Evolutionary conservation across 2,888 invertebrate species (phyloP), one percentile per base, ranked within the genome.

Genomic region (Monochamus alternatus): DNA sequence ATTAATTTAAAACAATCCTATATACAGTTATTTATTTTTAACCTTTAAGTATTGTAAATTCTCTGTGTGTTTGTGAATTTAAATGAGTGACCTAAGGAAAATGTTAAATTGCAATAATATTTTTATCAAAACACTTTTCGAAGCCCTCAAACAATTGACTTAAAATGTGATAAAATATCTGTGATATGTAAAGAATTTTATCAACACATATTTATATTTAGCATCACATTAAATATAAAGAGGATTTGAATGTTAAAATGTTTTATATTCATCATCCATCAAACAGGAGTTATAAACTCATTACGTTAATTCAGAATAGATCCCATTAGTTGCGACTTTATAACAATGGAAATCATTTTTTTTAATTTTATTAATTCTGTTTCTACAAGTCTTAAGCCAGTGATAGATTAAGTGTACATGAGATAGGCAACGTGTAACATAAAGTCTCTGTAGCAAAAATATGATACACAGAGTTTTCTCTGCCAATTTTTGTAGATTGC

Each of bases 151-250:
- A n/a, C 8, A 55, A n/a, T 52, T 5, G 10, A 30, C 30, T 14
- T 58, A 58, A 32, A 69, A 69, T 69, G 60, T 60, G 69, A 69
- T 69, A 60, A 47, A 60, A 31, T 30, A 55, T 69, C 59, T 69
- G 69, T 69, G 69, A 69, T 60, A 69, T 59, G 14, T 60, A 22
- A 8, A 38, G 30, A 44, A 69, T 60, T 69, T 60, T 69, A 43
- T 58, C 51, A 52, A 9, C 55, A 55, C 43, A 65, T 22, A 65
- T 22, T 64, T 38, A 63, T 63, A 51, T 47, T 66, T 30, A 32
- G 32, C 55, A 52, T 66, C 55, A 66, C 55, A 55, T 64, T 14
- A 44, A 63, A 14, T 62, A 12, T 38, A 38, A 7, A 38, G 38
- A 38, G 38, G 38, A 38, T 38, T 38, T 38, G 7, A 38, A 2